Evolutionary conservation across 2,888 invertebrate genomes (phyloP), one percentile per base, ranked within the genome.

Genomic region (Drosophila maculinotata): DNA sequence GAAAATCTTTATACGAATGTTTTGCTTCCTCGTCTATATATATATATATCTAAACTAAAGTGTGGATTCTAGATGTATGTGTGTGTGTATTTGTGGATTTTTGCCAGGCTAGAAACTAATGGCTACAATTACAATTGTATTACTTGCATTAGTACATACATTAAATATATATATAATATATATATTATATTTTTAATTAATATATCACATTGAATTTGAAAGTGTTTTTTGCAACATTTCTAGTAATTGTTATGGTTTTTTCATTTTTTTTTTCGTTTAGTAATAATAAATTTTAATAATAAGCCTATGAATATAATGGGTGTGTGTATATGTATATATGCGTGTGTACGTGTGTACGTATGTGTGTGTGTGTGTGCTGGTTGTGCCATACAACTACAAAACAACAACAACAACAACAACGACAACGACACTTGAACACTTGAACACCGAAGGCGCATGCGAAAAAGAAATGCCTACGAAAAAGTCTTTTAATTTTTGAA

Each of bases 131-230:
- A 77, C 68, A 77, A 56, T 71, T 76, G 8, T 28, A 28, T 28
- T 25, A 35, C 44, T 25, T 44, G 48, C 48, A 39, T 58, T 58
- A 39, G 42, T 41, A n/a, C 36, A 14, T 54, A 41, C 33, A 41
- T 58, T 30, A 45, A 47, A 45, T 65, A 75, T 56, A 59, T 66
- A 59, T 56, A 64, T 64, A 28, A 15, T 38, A 33, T 54, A 62
- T 56, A 73, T 42, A 53, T 71, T 44, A 54, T 71, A 66, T 52
- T 73, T 73, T 69, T 57, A 76, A 76, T 81, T 81, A 81, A 70
- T 81, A 81, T 81, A 81, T 81, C 81, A 82, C 81, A 82, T 82
- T 82, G 81, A 82, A 82, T 86, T 86, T 82, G 81, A 82, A 82
- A 82, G 83, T 82, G 81, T 82, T 78, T 82, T 57, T 62, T 74